Percentiles rank a stretch among this genome's conserved stretches.
These are phyloP conservation scores for Scaptomyza pallida DNA, from an alignment of 1,140 invertebrate genomes.

Conservation along the genomic window DNA sequence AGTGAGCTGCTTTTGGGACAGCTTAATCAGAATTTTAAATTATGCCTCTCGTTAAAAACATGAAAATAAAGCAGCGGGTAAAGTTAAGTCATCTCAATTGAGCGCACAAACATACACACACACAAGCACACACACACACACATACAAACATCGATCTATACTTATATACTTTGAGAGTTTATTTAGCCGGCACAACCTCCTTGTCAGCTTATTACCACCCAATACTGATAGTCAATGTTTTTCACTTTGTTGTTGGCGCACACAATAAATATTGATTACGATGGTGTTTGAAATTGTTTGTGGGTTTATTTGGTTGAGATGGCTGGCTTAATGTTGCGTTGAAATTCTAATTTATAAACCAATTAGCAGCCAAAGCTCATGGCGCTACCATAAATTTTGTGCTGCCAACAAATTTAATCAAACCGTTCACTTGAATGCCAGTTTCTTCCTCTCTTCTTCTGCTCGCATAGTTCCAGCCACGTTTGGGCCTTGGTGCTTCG, in stretches of 20 bases:
- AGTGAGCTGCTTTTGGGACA: neutral
- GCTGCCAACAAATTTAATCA: constrained; percentile 62
- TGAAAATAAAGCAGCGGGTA: constrained; percentile 10
- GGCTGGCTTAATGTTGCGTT: constrained; percentile 64
- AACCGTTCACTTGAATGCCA: constrained; percentile 38
- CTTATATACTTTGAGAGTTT: constrained; percentile 9
- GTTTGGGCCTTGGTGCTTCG: neutral
- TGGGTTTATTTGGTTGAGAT: constrained; percentile 60
- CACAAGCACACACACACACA: too few relatives aligned
- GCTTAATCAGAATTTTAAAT: neutral
- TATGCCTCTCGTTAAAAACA: neutral
- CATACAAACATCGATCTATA: neutral
- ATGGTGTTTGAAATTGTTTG: constrained; percentile 55
- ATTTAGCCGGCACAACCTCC: neutral
- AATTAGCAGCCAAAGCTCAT: constrained; percentile 65
- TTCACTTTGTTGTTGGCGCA: constrained; percentile 15
- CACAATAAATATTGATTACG: constrained; percentile 63
- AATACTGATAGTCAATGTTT: constrained; percentile 19
- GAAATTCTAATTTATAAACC: constrained; percentile 70
- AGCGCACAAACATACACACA: neutral
- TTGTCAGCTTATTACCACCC: constrained; percentile 28
- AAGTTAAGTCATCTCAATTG: constrained; percentile 32
- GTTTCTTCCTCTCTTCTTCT: neutral
- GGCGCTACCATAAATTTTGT: constrained; percentile 51
- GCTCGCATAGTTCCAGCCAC: neutral